Evolutionary conservation across 2,113 vertebrate genomes (phyloP), one percentile per base, ranked within the genome.

Genomic region (Corythornis vintsioides): DNA sequence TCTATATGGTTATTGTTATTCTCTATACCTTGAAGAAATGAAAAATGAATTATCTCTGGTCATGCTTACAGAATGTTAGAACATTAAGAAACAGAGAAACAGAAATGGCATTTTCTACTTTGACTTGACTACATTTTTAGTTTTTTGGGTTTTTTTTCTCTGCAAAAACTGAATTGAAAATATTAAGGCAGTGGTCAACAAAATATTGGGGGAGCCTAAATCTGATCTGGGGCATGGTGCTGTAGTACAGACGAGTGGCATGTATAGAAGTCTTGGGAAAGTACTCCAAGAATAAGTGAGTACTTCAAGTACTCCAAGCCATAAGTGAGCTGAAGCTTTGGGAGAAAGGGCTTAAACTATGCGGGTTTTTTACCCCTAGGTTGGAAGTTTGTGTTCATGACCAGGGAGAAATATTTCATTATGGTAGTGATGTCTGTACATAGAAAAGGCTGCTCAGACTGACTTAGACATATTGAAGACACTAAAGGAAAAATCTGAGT

Each of bases 91-190:
- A 71, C 15, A 87, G 50, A 72, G 79, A 81, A 87, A 71, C 15
- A 85, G 50, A 70, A 74, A 57, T 48, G 60, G 40, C 56, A 72
- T 92, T 96, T 96, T 81, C 75, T 89, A 56, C 79, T 89, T 91
- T 93, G 55, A 72, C 20, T 65, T 80, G n/a, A 82, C 65, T 84
- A 17, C 63, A 25, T 45, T 77, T 76, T 33, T 66, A 38, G 42
- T 45, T 53, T 26, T 21, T 70, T 45, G 20, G 13, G 33, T 45
- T 66, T 65, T 52, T 20, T 75, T 74, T 83, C 56, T 42, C 61
- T 73, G 5, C 56, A 91, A 57, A 92, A 71, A 29, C 53, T 88
- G n/a, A 31, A 22, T 55, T 69, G 69, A 91, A 86, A 88, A 75
- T 55, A 50, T 57, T 63, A 94, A 76, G 82, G 52, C 57, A 67